phyloP scores from a whole-genome alignment of 2,113 vertebrate genomes.

The Sander vitreus region DNA sequence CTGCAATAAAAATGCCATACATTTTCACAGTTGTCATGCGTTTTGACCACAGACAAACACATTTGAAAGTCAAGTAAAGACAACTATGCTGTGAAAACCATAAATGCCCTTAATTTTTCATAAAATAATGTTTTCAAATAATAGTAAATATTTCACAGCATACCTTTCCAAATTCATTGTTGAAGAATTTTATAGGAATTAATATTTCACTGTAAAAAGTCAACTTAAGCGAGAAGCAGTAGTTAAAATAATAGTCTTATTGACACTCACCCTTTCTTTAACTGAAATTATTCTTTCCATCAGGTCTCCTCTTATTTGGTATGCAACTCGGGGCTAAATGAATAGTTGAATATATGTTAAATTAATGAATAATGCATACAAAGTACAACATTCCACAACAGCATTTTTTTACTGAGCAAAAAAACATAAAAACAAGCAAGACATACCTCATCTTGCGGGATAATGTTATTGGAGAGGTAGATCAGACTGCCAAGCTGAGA shows the following conservation, averaged over 20 bases:
- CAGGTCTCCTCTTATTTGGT: conserved; percentile 64
- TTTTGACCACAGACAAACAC: not conserved
- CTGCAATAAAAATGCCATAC: not conserved
- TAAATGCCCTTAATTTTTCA: too few species aligned
- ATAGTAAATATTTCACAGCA: not conserved
- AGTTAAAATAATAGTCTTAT: not conserved
- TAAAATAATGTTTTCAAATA: not conserved
- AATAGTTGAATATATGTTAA: not conserved
- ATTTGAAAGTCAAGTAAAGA: not conserved
- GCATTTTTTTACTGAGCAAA: not conserved
- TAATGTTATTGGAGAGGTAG: conserved; percentile 85
- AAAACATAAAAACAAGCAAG: fast-evolving
- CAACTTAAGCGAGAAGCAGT: not conserved
- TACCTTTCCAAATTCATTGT: not conserved
- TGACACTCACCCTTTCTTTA: conserved; percentile 60
- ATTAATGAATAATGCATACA: not conserved
- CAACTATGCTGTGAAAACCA: not conserved
- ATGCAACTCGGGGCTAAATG: conserved; percentile 63
- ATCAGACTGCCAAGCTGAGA: conserved; percentile 92
- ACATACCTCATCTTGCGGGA: conserved; percentile 82
- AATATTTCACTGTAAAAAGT: not conserved
- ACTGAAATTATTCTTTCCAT: conserved; percentile 61
- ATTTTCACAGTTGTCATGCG: not conserved
- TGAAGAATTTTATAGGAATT: not conserved
- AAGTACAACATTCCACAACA: not conserved